Conservation (phyloP, 2,113 vertebrate species). For the Lophura nycthemera region DNA sequence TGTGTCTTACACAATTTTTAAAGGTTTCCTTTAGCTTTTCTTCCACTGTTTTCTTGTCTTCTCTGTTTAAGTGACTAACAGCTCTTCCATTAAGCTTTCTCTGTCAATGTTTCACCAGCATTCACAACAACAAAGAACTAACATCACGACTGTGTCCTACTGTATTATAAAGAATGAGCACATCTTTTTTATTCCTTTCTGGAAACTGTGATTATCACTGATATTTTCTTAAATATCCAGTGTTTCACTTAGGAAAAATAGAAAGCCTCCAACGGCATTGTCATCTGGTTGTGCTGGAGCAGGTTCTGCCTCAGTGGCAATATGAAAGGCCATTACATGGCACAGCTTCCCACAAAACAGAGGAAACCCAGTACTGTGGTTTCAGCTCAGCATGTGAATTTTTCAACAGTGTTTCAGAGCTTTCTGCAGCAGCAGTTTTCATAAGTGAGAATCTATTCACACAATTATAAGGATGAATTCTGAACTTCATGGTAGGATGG, state of each 20-base stretch:
- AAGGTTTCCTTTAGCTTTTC: background rate
- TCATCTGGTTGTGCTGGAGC: background rate
- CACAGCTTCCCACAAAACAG: background rate
- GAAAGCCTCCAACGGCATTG: background rate
- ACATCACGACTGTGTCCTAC: background rate
- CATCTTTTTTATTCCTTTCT: background rate
- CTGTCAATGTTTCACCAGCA: background rate
- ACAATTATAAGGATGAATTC: background rate
- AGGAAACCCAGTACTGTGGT: background rate
- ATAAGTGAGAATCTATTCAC: background rate
- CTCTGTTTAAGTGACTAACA: background rate
- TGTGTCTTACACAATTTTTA: background rate
- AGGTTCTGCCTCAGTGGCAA: background rate
- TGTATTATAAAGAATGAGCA: background rate
- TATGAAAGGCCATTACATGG: background rate
- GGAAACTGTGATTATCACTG: background rate
- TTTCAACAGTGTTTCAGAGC: background rate
- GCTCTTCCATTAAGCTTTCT: background rate
- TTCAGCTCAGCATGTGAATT: background rate
- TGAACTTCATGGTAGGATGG: background rate
- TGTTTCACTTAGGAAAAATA: background rate
- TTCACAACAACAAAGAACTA: background rate
- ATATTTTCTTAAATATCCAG: background rate
- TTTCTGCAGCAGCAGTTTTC: constrained; percentile 9
- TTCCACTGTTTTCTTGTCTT: background rate